Base-by-base conservation (phyloP, 2,113 vertebrate genomes). In the Ahaetulla prasina region DNA sequence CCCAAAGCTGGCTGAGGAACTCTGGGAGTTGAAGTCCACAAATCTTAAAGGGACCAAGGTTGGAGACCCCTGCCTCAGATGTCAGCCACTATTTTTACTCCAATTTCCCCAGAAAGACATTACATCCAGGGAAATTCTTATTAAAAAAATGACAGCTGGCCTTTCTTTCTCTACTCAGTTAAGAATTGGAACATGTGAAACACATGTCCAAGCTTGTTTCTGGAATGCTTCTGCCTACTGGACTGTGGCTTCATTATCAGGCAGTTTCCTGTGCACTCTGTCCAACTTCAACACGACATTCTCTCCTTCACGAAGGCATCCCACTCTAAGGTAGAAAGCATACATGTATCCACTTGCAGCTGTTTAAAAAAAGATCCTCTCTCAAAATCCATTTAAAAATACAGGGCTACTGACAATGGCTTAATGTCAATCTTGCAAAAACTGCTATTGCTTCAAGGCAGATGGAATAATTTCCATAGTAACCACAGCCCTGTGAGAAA, bases 401-500 rank as follows among this genome's bases (percentile, higher is more conserved):
- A 95, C 12, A 87, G 18, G 92, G 91, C 35, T 94, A 35, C 45
- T 0, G 0, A 91, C 92, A 95, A 60, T 93, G 57, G 53, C 93
- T 94, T 94, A 89, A 60, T 89, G 7, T 80, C 90, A 2, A 0
- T n/a, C 92, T 96, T 54, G 0, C 0, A n/a, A 80, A 93, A 95
- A 95, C 93, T 50, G 94, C 92, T 95, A 91, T 92, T 95, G 88
- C 96, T 95, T 94, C 90, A 92, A 96, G 95, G 92, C 92, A 92
- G 88, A 96, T 93, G 94, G 95, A 94, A 90, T 0, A 0, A 96
- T 96, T 96, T 94, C 95, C 95, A 96, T 97, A 93, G 96, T 96
- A 97, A 97, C 96, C 90, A 94, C 95, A 95, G 95, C 89, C 96
- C 94, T 92, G 94, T 95, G 89, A 94, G 94, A 96, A 96, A 97